Percentiles rank a stretch among this genome's conserved stretches.
phyloP scores from a whole-genome alignment of 2,113 vertebrate genomes.

The Passer domesticus region DNA sequence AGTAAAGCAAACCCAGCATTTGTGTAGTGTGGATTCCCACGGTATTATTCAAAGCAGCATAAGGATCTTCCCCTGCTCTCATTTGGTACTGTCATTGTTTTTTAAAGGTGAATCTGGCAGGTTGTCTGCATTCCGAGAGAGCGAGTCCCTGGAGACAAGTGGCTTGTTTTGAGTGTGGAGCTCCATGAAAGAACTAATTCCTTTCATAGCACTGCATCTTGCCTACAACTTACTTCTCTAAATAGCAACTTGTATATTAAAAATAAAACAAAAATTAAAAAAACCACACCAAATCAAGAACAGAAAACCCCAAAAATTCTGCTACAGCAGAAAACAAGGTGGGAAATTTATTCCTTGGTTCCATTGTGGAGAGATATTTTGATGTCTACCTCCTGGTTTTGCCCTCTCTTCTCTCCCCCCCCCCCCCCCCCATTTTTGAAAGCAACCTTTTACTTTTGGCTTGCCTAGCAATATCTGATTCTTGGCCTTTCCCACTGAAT shows the following conservation, averaged over 20 bases:
- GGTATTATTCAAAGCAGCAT: background rate
- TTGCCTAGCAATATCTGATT: constrained; percentile 85
- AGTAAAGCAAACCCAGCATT: background rate
- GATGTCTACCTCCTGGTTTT: constrained; percentile 57
- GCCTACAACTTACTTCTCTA: background rate
- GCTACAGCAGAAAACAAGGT: background rate
- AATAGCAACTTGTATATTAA: background rate
- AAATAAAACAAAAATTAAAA: background rate
- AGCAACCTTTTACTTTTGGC: constrained; percentile 70
- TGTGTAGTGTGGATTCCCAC: constrained; percentile 1
- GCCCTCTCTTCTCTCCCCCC: background rate
- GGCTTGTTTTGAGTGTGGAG: constrained; percentile 7
- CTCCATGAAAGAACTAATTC: background rate
- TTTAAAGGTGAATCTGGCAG: constrained; percentile 50
- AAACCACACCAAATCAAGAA: background rate
- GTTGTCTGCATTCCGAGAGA: constrained; percentile 22
- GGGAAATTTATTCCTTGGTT: constrained; percentile 69
- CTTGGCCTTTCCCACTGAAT: constrained; percentile 83
- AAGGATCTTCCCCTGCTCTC: constrained; percentile 7
- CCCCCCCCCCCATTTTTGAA: background rate
- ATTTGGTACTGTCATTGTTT: constrained; percentile 6
- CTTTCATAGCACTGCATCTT: background rate
- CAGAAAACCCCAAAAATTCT: background rate
- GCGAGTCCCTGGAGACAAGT: background rate
- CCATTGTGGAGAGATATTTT: constrained; percentile 72